Base-by-base conservation (phyloP, 2,797 vertebrate species). In the Pipistrellus pipistrellus region DNA sequence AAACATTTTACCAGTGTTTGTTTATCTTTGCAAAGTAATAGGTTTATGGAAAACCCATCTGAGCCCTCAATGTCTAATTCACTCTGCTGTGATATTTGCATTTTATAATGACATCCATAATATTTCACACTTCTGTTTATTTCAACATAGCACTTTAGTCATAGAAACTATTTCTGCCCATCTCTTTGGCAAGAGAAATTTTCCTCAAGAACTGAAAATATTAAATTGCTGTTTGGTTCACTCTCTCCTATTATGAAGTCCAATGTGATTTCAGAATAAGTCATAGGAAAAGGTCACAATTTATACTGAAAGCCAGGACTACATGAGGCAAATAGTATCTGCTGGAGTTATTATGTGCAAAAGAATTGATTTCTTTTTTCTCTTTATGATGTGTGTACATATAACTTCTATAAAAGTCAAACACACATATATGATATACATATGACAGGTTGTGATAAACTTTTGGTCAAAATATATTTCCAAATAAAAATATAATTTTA, bases 81-180 rank as follows among this genome's bases (percentile, higher is more conserved):
- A 53, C 41, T 94, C 46, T 48, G 27, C 51, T 66, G 55, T 78
- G 59, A 71, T 72, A 94, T 93, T 78, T 94, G 69, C 69, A 94
- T 94, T 96, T 88, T 93, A 92, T 85, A 96, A 96, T 92, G 73
- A 18, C 53, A 92, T 91, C 44, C 81, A 38, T 96, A 92, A 87
- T 81, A 93, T 80, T 93, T 94, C 44, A 93, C 21, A 80, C 15
- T 88, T 64, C 68, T 91, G 64, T 90, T 90, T 93, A 95, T 96
- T 91, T 92, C 30, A 87, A 95, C 93, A 85, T 57, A 78, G 21
- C 55, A 57, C 71, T 75, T 91, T 59, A 75, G 25, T 82, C 78
- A 66, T 77, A 93, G 95, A 88, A 90, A 85, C 6, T 41, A 86
- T 90, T 92, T 94, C 71, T 96, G 73, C 48, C 46, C 27, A 90